Evolutionary conservation across 2,797 vertebrate species (phyloP), one percentile per base, ranked within the genome.

Genomic region (Aplochiton taeniatus): DNA sequence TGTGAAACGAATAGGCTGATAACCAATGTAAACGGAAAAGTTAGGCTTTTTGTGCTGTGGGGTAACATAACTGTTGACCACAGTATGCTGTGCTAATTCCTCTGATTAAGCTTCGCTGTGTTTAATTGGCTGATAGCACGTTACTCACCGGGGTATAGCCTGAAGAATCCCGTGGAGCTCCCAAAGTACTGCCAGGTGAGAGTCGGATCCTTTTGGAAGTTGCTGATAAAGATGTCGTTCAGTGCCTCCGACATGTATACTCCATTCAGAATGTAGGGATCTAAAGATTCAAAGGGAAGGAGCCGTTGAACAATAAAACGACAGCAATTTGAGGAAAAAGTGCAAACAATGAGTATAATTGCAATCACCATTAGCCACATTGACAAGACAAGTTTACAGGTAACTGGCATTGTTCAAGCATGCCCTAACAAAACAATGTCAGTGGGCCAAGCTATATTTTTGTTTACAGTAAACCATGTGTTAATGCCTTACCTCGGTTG

Each of bases 141-240:
- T 61, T 9, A 6, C 75, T 77, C 75, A 98, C 98, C 98, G 46
- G 98, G 98, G 63, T 97, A 99, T 63, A 98, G 94, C 70, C 98
- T 93, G 85, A 99, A 99, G 87, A 99, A 99, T 11, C 98, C 98
- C 0, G 94, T 91, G 42, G 95, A 94, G 71, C 96, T 99, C 83
- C 98, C 97, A 5, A 99, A 99, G 85, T 93, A 99, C 76, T 99
- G 98, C 98, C 98, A 99, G 48, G 96, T 99, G 70, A 99, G 88
- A 0, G 98, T 99, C 0, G 97, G 96, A 58, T 99, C 98, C 78
- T 94, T 94, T 85, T 92, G 93, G 59, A 98, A 98, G 87, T 99
- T 99, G 50, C 87, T 82, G 76, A 96, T 93, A 69, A 98, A 99
- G 63, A 99, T 68, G 2, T 96, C 88, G 7, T 99, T 98, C 68